A percentile compares a stretch with the other conserved stretches of the same genome.
These are phyloP conservation scores for Rhogogaster chlorosoma DNA, from an alignment of 2,888 invertebrate genomes.

Conservation along the genomic window DNA sequence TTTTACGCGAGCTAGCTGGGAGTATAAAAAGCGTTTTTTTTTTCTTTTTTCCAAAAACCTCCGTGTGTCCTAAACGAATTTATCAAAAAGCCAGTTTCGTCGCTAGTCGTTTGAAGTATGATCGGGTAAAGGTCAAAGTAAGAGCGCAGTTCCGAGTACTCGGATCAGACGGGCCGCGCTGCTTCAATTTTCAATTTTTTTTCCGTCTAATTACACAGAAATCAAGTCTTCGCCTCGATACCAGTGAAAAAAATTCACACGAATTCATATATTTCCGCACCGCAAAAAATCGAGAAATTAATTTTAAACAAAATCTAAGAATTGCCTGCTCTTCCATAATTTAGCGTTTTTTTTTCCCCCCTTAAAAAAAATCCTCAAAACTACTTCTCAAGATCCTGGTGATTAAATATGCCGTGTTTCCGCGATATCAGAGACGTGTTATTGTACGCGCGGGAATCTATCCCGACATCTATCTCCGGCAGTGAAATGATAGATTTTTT, in stretches of 20 bases:
- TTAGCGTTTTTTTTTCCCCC: too few relatives aligned
- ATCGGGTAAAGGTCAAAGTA: constrained; percentile 5
- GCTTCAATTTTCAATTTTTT: neutral
- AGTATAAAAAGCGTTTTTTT: neutral
- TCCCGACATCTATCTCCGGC: too few relatives aligned
- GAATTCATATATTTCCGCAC: neutral
- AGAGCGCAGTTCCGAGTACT: neutral
- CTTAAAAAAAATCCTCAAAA: neutral
- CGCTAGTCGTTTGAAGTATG: neutral
- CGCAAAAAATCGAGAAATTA: neutral
- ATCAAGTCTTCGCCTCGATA: neutral
- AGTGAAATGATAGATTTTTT: neutral
- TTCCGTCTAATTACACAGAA: neutral
- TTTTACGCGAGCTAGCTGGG: neutral
- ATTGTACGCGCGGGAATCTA: neutral
- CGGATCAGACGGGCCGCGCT: neutral
- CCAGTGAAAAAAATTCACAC: neutral
- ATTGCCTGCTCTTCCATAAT: too few relatives aligned
- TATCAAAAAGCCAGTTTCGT: neutral
- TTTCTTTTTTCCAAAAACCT: neutral
- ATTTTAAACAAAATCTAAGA: too few relatives aligned
- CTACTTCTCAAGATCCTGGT: neutral
- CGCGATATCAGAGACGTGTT: neutral
- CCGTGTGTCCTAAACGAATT: neutral
- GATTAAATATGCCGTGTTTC: neutral